Evolutionary conservation across 2,797 vertebrate species (phyloP), one percentile per base, ranked within the genome.

Genomic region (Adrianichthys oophorus): DNA sequence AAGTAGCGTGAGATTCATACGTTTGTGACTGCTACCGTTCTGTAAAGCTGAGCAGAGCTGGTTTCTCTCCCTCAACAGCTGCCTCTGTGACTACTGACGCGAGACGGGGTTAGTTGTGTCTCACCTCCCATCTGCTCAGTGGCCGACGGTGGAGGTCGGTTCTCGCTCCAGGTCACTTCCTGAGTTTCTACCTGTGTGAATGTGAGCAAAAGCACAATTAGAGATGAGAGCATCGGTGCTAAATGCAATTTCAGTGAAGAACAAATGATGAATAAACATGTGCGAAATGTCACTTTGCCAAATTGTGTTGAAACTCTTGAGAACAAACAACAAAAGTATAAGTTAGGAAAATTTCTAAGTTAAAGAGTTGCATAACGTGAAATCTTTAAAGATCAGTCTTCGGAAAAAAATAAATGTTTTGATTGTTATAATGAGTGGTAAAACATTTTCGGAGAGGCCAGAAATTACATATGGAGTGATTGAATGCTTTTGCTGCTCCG

Each of bases 71-170:
- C 47, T 41, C 13, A 23, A 4, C 52, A 57, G 17, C 60, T 72
- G 61, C 32, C 45, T 46, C 50, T 16, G 41, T 4, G 51, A 24
- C 55, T 17, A 19, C 16, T 48, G 41, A 60, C 64, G 69, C 37
- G n/a, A 18, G 24, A 55, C 10, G 1, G 26, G 69, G 74, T 82
- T 55, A 62, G 59, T 52, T 4, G 47, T 66, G 70, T 70, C 70
- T 23, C 13, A 54, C 45, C 56, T 66, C 50, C 74, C 71, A 74
- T 75, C 65, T 74, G 75, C 61, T 66, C 49, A 1, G 48, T 29
- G 64, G 50, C 41, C 12, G 15, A 52, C 50, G 46, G 17, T 0
- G 4, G 68, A 61, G 64, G 62, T 59, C 15, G 4, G 1, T 13
- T 56, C 17, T 56, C 8, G 16, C 48, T 37, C 52, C 52, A 0